Evolutionary conservation across 2,113 vertebrate species (phyloP).

Genomic region (Scomber japonicus): DNA sequence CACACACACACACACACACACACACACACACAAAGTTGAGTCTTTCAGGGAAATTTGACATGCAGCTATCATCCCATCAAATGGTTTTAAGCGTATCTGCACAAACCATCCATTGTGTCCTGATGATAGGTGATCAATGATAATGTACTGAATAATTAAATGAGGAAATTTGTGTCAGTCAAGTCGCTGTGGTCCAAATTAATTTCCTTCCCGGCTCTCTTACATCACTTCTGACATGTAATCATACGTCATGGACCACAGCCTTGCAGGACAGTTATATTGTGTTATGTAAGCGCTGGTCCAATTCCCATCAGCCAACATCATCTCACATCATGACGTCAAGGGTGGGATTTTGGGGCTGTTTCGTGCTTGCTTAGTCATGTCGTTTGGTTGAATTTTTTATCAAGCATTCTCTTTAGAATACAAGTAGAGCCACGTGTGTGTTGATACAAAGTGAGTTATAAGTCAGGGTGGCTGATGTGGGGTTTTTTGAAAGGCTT

Average conservation of each 20-base stretch:
- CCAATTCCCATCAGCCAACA: background rate
- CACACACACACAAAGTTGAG: background rate
- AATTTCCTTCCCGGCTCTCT: background rate
- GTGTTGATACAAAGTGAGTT: background rate
- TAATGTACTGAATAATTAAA: too few species aligned
- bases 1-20: background rate
- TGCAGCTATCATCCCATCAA: background rate
- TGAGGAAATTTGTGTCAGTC: background rate
- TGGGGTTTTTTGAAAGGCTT: background rate
- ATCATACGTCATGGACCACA: background rate
- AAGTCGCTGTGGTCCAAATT: too few species aligned
- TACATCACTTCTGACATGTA: background rate
- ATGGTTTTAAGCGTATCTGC: too few species aligned
- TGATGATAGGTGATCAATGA: too few species aligned
- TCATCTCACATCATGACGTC: background rate
- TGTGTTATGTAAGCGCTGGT: slow-evolving; percentile 14
- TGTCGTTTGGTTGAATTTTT: background rate
- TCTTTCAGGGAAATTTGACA: background rate
- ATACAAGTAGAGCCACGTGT: background rate
- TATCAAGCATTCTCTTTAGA: background rate
- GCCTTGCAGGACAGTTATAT: background rate
- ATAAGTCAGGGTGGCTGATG: background rate
- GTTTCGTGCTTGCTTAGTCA: background rate
- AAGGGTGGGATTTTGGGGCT: background rate
- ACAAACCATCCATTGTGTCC: too few species aligned